Percentiles rank a stretch among this genome's conserved stretches.
phyloP scores from a whole-genome alignment of 2,113 vertebrate genomes.

The Loxodonta africana region DNA sequence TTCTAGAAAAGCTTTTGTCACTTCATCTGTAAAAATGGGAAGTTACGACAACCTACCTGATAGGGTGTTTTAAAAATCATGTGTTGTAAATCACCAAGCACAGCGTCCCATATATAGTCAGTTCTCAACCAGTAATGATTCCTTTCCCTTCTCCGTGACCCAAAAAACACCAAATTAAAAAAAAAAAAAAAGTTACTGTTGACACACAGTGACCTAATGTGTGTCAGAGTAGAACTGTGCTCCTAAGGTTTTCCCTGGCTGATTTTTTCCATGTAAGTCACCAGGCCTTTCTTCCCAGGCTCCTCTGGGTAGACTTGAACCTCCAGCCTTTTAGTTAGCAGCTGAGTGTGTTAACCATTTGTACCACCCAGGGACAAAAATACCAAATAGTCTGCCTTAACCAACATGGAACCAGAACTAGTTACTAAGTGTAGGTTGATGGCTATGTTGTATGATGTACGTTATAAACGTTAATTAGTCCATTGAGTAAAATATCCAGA shows the following conservation, averaged over 20 bases:
- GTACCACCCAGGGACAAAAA: neutral
- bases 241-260: neutral
- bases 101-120: accelerated
- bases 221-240: neutral
- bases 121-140: neutral
- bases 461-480: neutral
- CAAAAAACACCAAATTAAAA: neutral
- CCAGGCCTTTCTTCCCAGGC: neutral
- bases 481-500: neutral
- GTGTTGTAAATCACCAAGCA: accelerated
- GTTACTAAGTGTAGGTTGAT: no score
- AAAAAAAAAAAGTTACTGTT: neutral
- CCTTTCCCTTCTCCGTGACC: neutral
- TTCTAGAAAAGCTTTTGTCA: neutral
- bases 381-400: neutral
- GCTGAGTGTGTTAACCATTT: neutral
- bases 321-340: neutral
- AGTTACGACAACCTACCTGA: neutral
- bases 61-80: neutral
- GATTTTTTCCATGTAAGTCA: neutral
- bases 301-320: neutral
- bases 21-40: neutral
- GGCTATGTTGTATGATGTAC: accelerated
- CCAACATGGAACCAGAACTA: neutral
- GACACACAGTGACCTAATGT: neutral